Evolutionary conservation across 2,113 vertebrate genomes (phyloP).

Genomic region (Sinocyclocheilus grahami): DNA sequence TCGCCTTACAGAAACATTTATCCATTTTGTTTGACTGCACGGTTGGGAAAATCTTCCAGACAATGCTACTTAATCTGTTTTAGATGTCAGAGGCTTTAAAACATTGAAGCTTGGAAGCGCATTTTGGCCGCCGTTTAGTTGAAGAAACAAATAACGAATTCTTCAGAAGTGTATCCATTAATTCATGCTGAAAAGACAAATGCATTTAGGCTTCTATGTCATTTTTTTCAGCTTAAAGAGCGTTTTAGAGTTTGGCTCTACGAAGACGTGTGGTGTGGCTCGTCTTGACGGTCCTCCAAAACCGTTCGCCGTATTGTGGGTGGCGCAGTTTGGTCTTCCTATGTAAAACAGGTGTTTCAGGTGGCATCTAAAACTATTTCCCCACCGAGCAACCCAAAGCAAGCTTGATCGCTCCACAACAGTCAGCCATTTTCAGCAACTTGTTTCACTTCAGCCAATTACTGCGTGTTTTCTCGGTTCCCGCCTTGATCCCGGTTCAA

Average conservation of each 20-base stretch:
- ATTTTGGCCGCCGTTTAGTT: not conserved
- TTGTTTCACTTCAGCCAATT: constrained; percentile 63
- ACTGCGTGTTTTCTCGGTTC: constrained; percentile 52
- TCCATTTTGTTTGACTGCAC: constrained; percentile 10
- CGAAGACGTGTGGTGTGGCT: not conserved
- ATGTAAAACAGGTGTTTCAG: constrained; percentile 44
- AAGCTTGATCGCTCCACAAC: not conserved
- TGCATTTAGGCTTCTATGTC: not conserved
- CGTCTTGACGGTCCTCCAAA: not conserved
- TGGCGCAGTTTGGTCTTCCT: not conserved
- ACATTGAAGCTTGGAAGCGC: not conserved
- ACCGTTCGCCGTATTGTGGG: not conserved
- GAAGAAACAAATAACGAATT: constrained; percentile 27
- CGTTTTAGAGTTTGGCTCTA: not conserved
- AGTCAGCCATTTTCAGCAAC: constrained; percentile 60
- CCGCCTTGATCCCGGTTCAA: constrained; percentile 53
- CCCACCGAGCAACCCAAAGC: not conserved
- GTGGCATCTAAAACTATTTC: not conserved
- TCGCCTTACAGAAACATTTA: constrained; percentile 1
- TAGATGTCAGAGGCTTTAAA: not conserved
- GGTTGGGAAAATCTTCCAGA: constrained; percentile 17
- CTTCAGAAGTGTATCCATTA: not conserved
- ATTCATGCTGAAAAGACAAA: constrained; percentile 30
- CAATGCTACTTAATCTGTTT: constrained; percentile 6
- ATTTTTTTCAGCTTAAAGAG: not conserved